phyloP scores from a whole-genome alignment of 2,113 vertebrate genomes.

The Podarcis muralis region DNA sequence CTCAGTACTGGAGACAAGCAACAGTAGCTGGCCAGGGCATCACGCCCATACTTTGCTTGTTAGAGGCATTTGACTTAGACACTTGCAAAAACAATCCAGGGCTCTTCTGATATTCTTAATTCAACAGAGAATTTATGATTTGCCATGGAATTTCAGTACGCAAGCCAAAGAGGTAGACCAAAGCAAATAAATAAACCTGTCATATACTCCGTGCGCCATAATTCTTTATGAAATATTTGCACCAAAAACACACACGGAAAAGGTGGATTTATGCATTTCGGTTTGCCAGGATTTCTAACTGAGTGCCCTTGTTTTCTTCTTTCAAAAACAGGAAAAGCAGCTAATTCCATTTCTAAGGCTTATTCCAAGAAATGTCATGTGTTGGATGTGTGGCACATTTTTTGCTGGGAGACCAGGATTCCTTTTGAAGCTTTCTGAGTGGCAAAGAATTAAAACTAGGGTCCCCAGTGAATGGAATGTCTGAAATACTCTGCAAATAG shows the following conservation, averaged over 20 bases:
- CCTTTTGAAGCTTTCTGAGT: constrained; percentile 18
- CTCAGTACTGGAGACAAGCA: background rate
- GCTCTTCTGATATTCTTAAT: background rate
- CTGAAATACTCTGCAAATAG: constrained; percentile 17
- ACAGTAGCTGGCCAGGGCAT: background rate
- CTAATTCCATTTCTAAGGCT: constrained; percentile 54
- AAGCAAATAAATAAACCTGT: constrained; percentile 12
- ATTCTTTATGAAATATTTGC: constrained; percentile 40
- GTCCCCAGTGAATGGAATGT: constrained; percentile 9
- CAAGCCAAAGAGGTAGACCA: background rate
- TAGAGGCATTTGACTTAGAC: background rate
- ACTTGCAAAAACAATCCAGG: background rate
- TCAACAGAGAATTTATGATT: background rate
- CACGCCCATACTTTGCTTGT: background rate
- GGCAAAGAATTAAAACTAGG: constrained; percentile 36
- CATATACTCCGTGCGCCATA: constrained; percentile 26
- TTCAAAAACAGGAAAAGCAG: constrained; percentile 44
- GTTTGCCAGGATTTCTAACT: constrained; percentile 48
- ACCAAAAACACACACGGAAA: constrained; percentile 17
- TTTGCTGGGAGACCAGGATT: constrained; percentile 38
- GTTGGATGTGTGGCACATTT: constrained; percentile 42
- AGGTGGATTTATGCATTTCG: constrained; percentile 1
- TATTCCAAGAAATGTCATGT: constrained; percentile 34
- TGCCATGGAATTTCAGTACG: constrained; percentile 29
- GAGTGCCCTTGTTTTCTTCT: constrained; percentile 45